These are phyloP conservation scores for Aricia artaxerxes DNA, from an alignment of 2,888 invertebrate genomes.

Conservation along the genomic window DNA sequence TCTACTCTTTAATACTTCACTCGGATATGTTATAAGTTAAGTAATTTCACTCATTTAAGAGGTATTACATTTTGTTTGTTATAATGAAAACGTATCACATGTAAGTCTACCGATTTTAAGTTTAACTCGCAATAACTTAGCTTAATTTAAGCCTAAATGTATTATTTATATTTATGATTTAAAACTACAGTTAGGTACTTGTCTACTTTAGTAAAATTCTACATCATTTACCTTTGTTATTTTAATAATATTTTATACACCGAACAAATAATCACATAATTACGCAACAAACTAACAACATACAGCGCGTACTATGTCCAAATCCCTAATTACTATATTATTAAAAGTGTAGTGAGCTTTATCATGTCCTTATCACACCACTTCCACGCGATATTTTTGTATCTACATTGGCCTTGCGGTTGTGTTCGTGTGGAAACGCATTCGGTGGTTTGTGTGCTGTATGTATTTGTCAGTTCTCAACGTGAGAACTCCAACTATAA, in stretches of 20 bases:
- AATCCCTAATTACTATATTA: background rate
- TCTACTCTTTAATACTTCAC: constrained; percentile 18
- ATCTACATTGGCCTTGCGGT: background rate
- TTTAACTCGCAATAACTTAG: too few species aligned
- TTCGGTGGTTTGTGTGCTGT: background rate
- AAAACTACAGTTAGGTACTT: too few species aligned
- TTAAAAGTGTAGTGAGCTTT: background rate
- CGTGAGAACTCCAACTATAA: background rate
- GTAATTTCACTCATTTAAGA: background rate
- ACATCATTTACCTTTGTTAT: background rate
- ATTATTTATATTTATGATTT: too few species aligned
- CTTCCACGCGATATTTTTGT: constrained; percentile 5
- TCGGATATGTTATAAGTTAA: background rate
- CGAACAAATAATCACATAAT: too few species aligned
- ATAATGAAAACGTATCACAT: background rate
- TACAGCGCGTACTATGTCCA: background rate
- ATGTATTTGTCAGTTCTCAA: background rate
- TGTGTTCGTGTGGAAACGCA: background rate
- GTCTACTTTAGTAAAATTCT: too few species aligned
- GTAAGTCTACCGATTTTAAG: too few species aligned
- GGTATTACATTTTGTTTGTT: background rate
- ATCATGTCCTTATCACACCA: constrained; percentile 3
- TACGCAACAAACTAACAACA: background rate
- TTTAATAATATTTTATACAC: background rate
- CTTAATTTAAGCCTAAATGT: too few species aligned